A percentile compares a stretch with the other conserved stretches of the same genome.
These are phyloP conservation scores for Euleptes europaea DNA, from an alignment of 2,113 vertebrate genomes.

Conservation along the genomic window DNA sequence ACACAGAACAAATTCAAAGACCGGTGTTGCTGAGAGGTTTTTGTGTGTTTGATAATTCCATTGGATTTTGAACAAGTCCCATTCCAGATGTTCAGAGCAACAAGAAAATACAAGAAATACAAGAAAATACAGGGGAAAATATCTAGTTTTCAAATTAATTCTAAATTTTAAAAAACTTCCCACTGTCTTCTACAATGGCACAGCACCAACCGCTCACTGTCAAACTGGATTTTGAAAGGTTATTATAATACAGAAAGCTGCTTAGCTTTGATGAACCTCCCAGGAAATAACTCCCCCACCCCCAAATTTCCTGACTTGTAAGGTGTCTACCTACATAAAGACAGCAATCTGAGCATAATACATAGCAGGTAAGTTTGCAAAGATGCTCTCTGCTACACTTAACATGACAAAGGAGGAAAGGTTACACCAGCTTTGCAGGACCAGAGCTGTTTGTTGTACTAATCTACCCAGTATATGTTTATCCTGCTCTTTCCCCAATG, in stretches of 20 bases:
- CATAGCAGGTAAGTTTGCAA: too few relatives aligned
- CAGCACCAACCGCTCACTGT: too few relatives aligned
- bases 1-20: too few relatives aligned
- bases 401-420: too few relatives aligned
- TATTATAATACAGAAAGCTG: not conserved
- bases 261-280: not conserved
- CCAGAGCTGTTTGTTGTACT: not conserved
- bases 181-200: too few relatives aligned
- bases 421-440: not conserved
- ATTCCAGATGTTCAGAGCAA: not conserved
- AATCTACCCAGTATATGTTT: too few relatives aligned
- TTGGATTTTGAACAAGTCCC: not conserved
- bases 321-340: not conserved
- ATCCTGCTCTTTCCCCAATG: too few relatives aligned
- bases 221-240: not conserved
- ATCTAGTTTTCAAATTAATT: not conserved
- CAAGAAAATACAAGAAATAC: not conserved
- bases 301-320: too few relatives aligned
- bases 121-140: too few relatives aligned
- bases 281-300: not conserved
- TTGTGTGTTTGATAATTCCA: not conserved
- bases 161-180: too few relatives aligned
- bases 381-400: not conserved
- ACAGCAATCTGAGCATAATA: not conserved
- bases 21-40: not conserved